Evolutionary conservation across 2,113 vertebrate species (phyloP), one percentile per base, ranked within the genome.

Genomic region (Corythornis madagascariensis): DNA sequence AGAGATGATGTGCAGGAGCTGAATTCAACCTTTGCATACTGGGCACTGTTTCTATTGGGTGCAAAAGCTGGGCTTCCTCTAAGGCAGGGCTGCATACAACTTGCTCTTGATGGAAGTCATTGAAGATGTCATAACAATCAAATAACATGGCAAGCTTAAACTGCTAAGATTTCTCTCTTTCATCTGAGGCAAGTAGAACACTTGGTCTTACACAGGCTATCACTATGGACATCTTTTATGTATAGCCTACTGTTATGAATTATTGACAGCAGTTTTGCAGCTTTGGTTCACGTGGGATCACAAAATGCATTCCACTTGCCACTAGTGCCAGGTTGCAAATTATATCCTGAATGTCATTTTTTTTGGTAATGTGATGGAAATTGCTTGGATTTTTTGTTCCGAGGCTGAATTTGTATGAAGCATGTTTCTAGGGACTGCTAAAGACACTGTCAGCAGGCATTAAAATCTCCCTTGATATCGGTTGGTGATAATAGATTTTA

Each of bases 321-420:
- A 53, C 25, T 52, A 72, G 20, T 83, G 33, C 40, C 76, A 40
- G 31, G 55, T 81, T 45, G 80, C 76, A 88, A 83, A 75, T 83
- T 72, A 48, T 84, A 88, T 61, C 12, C 45, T 16, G 8, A 78
- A 75, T 80, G 52, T 85, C 11, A 53, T 1, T 90, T 92, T 73
- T 40, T 79, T 13, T 38, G 10, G 40, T 73, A 48, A 60, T 38
- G 13, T 50, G 48, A 61, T 82, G 67, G 73, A 91, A 95, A 84
- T 64, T 71, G 56, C 42, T 82, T 85, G 43, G 53, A 21, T 86
- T 93, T 72, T 93, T 81, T 90, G 33, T 89, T 95, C 57, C 9
- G 42, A 77, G n/a, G 35, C 59, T 88, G 72, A 88, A 64, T 78
- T 57, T 48, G 38, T 52, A 35, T 50, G 59, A 92, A 60, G 15